Base-by-base conservation (phyloP, 2,888 invertebrate genomes). In the Drosophila sordidapex region DNA sequence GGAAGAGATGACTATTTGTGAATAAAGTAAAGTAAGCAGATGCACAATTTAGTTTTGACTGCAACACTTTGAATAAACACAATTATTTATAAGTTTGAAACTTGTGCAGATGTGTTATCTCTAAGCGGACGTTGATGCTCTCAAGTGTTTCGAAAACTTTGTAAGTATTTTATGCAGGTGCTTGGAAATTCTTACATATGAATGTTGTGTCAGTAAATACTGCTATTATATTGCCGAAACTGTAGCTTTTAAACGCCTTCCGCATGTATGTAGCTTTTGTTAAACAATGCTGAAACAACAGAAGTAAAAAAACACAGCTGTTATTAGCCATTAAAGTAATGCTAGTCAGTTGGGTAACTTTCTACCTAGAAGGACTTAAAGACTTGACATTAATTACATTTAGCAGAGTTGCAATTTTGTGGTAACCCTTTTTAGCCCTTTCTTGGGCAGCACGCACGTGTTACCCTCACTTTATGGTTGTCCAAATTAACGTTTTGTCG, bases 401-500 rank as follows among this genome's bases (percentile, higher is more conserved):
- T 21, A 38, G 59, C 62, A 65, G 35, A 52, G 21, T 40, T 63
- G 53, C 48, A 74, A 53, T 52, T 60, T 70, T 35, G 62, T 8
- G 38, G 60, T 36, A 59, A 54, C 46, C 76, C 66, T 49, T 76
- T 74, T 38, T 53, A 21, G 56, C 51, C 56, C 27, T 60, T 76
- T 57, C 35, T 49, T 48, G 57, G 65, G 58, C 31, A 27, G 25
- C 10, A 10, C 18, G 56, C 76, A 74, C 74, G 65, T 79, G 74
- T 79, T 65, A 43, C 46, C 56, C 56, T 25, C 60, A 40, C 25
- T 59, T 74, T 61, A 64, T 51, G 57, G 35, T 35, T 63, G 65
- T 62, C 11, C 60, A 74, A 49, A 77, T 74, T 79, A 79, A 79
- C 75, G 62, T 40, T 33, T 58, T 57, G 58, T 54, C 25, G 65